A percentile compares a stretch with the other conserved stretches of the same genome.
Conservation (phyloP, 2,113 vertebrate genomes). For the Trinectes maculatus region DNA sequence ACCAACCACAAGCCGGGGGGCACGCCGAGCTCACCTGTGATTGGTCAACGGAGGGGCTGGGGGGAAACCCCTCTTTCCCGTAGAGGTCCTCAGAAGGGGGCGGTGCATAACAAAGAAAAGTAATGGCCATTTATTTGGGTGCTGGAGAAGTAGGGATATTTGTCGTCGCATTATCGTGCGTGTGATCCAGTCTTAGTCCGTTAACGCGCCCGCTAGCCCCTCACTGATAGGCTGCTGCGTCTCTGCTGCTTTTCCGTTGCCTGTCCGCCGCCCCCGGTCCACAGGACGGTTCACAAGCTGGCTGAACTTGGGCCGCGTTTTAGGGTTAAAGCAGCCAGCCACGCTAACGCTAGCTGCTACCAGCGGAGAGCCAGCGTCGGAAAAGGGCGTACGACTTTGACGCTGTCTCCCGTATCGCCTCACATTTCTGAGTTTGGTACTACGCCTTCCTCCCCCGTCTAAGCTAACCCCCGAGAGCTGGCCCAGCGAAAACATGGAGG, state of each 20-base stretch:
- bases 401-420: conserved; percentile 53
- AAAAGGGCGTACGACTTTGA: conserved; percentile 72
- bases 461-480: background rate
- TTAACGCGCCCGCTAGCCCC: conserved; percentile 7
- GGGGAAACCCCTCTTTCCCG: conserved; percentile 71
- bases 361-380: conserved; percentile 41
- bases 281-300: conserved; percentile 25
- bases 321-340: conserved; percentile 71
- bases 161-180: conserved; percentile 51
- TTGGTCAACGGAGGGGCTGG: conserved; percentile 72
- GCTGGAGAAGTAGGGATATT: conserved; percentile 67
- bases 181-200: conserved; percentile 42
- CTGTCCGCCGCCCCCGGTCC: background rate
- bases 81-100: conserved; percentile 73
- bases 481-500: conserved; percentile 55
- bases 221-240: background rate
- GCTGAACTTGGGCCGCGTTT: conserved; percentile 67
- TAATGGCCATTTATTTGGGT: conserved; percentile 82
- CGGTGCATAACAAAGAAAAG: conserved; percentile 77
- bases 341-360: conserved; percentile 71
- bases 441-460: conserved; percentile 9
- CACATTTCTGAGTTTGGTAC: conserved; percentile 43
- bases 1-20: conserved; percentile 65
- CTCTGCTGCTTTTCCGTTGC: background rate
- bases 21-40: conserved; percentile 44